Evolutionary conservation across 2,888 invertebrate genomes (phyloP), one percentile per base, ranked within the genome.

Genomic region (Euphydryas editha): DNA sequence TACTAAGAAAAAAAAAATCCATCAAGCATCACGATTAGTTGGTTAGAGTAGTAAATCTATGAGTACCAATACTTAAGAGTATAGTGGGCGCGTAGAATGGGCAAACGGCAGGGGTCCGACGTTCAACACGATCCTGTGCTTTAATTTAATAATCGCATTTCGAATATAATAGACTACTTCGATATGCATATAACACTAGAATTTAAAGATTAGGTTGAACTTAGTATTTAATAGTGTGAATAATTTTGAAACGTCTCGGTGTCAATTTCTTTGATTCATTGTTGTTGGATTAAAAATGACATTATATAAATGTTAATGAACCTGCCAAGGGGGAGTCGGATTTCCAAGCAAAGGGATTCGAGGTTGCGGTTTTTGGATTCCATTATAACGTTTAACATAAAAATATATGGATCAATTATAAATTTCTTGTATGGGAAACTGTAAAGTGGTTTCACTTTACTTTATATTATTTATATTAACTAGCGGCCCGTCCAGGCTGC

Each of bases 81-180:
- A 76, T 76, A 80, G 87, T 83, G 85, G 83, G 78, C 78, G 77
- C 78, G 63, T 74, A 78, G 82, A 81, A 80, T 79, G 79, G 75
- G 44, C 74, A 59, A 80, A 57, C 87, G 69, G 82, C 85, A 75
- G 87, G 89, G 85, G 81, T 78, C 78, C 80, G 62, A 71, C 76
- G 78, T 75, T 81, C 79, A 78, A 72, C 73, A 77, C 72, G 78
- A 78, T 78, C 78, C 81, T 74, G 69, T 79, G 78, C 76, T 81
- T 85, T 85, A 85, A 85, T 87, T 88, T 83, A 88, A 87, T 88
- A 87, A 88, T 86, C 86, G 83, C 82, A 73, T 80, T 82, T 78
- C 77, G 77, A 80, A 62, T 61, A 30, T 49, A 24, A 54, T 54
- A 54, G 30, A 54, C 54, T 36, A 36, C 47, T 47, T 47, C 21